Conservation (phyloP, 2,888 invertebrate species). For the Thymelicus lineola region DNA sequence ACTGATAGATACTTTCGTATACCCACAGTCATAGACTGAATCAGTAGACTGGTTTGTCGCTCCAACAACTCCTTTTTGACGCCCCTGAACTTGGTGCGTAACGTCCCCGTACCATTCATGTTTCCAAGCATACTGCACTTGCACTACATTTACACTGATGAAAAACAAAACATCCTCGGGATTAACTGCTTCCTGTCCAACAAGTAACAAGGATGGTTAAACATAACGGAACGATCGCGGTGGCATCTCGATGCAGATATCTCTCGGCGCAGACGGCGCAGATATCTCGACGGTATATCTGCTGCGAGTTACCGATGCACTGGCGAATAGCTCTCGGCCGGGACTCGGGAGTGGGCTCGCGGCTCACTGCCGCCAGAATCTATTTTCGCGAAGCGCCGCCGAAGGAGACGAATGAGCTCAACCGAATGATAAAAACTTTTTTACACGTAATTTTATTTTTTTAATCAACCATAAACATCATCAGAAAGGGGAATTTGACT, state of each 20-base stretch:
- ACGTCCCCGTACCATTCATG: slow-evolving; percentile 82
- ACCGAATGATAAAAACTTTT: slow-evolving; percentile 71
- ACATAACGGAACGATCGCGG: slow-evolving; percentile 41
- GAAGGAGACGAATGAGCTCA: slow-evolving; percentile 73
- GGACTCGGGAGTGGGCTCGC: slow-evolving; percentile 76
- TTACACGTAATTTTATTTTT: slow-evolving; percentile 47
- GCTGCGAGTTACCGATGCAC: slow-evolving; percentile 74
- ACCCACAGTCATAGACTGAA: slow-evolving; percentile 94
- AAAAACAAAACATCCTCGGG: slow-evolving; percentile 15
- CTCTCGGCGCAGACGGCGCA: too few species aligned
- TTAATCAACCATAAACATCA: slow-evolving; percentile 15
- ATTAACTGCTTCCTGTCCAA: slow-evolving; percentile 23
- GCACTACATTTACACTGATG: slow-evolving; percentile 50
- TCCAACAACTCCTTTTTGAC: slow-evolving; percentile 91
- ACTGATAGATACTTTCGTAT: slow-evolving; percentile 39
- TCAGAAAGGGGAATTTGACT: too few species aligned
- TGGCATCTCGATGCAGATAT: slow-evolving; percentile 53
- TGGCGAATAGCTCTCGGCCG: slow-evolving; percentile 61
- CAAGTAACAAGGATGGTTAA: slow-evolving; percentile 30
- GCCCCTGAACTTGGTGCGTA: slow-evolving; percentile 90
- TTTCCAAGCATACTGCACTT: slow-evolving; percentile 39
- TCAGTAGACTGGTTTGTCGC: slow-evolving; percentile 89
- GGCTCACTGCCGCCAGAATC: slow-evolving; percentile 79
- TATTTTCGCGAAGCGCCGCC: slow-evolving; percentile 84
- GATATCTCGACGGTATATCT: slow-evolving; percentile 49